These are phyloP conservation scores for Dastarcus helophoroides DNA, from an alignment of 2,888 invertebrate species.

Conservation along the genomic window DNA sequence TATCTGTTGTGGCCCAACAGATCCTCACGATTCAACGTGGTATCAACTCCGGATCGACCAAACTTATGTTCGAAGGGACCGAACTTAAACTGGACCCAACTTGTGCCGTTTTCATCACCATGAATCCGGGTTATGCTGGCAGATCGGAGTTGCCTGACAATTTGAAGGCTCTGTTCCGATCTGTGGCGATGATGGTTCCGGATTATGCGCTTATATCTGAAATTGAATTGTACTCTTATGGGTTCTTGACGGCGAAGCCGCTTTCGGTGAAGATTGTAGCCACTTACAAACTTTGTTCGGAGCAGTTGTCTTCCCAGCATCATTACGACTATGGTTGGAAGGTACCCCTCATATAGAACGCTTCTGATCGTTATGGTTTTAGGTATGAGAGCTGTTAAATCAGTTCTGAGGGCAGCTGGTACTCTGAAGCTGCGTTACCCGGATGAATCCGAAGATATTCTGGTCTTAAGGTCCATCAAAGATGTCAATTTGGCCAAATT, in stretches of 20 bases:
- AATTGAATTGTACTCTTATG: conserved; percentile 86
- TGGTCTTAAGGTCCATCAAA: conserved; percentile 81
- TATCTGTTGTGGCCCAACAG: conserved; percentile 93
- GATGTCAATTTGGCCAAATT: conserved; percentile 94
- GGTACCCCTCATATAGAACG: too few relatives aligned
- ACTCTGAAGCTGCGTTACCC: conserved; percentile 83
- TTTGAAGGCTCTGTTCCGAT: conserved; percentile 55
- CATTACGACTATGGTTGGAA: conserved; percentile 93
- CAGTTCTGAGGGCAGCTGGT: conserved; percentile 83
- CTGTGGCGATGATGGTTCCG: conserved; percentile 97
- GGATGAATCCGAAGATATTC: conserved; percentile 73
- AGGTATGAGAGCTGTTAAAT: conserved; percentile 91
- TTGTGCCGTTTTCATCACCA: conserved; percentile 89
- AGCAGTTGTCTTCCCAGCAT: conserved; percentile 84
- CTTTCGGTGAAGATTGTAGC: conserved; percentile 90
- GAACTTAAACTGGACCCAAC: conserved; percentile 71
- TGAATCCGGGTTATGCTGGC: conserved; percentile 93
- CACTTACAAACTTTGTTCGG: conserved; percentile 85
- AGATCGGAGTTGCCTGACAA: conserved; percentile 90
- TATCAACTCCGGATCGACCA: conserved; percentile 64
- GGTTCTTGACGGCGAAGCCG: conserved; percentile 79
- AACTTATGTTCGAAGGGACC: conserved; percentile 81
- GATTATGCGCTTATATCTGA: conserved; percentile 92
- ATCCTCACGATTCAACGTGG: conserved; percentile 88
- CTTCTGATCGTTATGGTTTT: too few relatives aligned